Evolutionary conservation across 2,113 vertebrate species (phyloP).

Genomic region (Capreolus pygargus): DNA sequence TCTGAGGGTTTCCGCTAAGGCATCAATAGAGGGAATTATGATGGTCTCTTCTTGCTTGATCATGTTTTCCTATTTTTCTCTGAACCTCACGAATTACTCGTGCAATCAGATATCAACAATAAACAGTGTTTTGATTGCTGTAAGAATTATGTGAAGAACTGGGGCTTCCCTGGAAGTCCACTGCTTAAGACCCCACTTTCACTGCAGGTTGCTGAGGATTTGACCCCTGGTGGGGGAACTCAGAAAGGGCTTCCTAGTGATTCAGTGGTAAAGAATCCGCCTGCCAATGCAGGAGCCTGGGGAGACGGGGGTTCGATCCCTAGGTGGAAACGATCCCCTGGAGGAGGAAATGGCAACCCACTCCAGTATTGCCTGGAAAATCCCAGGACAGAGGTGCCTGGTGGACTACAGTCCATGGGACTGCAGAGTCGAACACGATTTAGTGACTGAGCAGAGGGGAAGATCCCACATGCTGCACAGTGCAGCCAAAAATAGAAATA

Average conservation of each 20-base stretch:
- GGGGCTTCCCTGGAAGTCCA: neutral
- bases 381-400: neutral
- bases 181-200: neutral
- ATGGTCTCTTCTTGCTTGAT: neutral
- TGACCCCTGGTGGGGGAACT: neutral
- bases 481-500: neutral
- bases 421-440: neutral
- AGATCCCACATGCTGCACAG: neutral
- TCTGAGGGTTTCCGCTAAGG: neutral
- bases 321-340: neutral
- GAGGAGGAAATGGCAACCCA: neutral
- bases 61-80: neutral
- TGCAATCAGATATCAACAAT: neutral
- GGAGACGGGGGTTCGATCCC: neutral
- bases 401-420: neutral
- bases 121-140: neutral
- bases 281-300: neutral
- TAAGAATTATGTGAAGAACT: neutral
- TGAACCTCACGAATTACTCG: neutral
- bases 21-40: neutral
- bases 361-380: neutral
- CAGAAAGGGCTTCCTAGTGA: neutral
- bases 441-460: neutral
- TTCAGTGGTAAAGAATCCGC: neutral
- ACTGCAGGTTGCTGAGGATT: neutral